Percentiles rank a stretch among this genome's conserved stretches.
Evolutionary conservation across 2,797 vertebrate species (phyloP).

Genomic region (Agapornis canus): DNA sequence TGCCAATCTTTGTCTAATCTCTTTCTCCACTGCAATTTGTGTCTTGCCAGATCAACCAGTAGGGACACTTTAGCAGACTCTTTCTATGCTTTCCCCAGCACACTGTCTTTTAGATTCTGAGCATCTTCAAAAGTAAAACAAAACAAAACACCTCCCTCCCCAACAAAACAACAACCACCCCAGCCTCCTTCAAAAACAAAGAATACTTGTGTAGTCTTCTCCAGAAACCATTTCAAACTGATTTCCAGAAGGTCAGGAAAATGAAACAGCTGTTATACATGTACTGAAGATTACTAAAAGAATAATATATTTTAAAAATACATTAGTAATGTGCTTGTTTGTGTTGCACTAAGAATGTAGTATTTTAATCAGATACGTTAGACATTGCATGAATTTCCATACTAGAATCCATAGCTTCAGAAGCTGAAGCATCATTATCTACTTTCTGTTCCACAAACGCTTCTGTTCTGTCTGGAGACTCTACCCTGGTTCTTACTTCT

Average conservation of each 20-base stretch:
- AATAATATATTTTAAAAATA: slow-evolving; percentile 63
- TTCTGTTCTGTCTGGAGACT: slow-evolving; percentile 91
- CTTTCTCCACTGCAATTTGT: slow-evolving; percentile 43
- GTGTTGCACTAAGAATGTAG: slow-evolving; percentile 38
- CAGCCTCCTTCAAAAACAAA: slow-evolving; percentile 47
- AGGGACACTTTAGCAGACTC: slow-evolving; percentile 61
- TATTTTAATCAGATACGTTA: slow-evolving; percentile 76
- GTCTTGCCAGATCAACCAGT: slow-evolving; percentile 45
- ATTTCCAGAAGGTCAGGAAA: slow-evolving; percentile 64
- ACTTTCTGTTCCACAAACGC: slow-evolving; percentile 85
- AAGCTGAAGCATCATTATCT: slow-evolving; percentile 81
- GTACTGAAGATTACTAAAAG: slow-evolving; percentile 62
- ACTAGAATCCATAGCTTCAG: slow-evolving; percentile 87
- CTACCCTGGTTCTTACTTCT: slow-evolving; percentile 83
- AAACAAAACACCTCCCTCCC: background rate
- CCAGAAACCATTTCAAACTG: slow-evolving; percentile 65
- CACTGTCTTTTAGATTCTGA: slow-evolving; percentile 58
- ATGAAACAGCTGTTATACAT: slow-evolving; percentile 57
- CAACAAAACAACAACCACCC: background rate
- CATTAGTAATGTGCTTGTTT: slow-evolving; percentile 78
- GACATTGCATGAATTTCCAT: slow-evolving; percentile 81
- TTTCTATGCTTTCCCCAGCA: slow-evolving; percentile 33
- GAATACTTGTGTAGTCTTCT: slow-evolving; percentile 59
- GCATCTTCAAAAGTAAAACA: slow-evolving; percentile 54
- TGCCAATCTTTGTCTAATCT: slow-evolving; percentile 36